Conservation (phyloP, 2,888 invertebrate species). For the Chrysolina haemoptera region DNA sequence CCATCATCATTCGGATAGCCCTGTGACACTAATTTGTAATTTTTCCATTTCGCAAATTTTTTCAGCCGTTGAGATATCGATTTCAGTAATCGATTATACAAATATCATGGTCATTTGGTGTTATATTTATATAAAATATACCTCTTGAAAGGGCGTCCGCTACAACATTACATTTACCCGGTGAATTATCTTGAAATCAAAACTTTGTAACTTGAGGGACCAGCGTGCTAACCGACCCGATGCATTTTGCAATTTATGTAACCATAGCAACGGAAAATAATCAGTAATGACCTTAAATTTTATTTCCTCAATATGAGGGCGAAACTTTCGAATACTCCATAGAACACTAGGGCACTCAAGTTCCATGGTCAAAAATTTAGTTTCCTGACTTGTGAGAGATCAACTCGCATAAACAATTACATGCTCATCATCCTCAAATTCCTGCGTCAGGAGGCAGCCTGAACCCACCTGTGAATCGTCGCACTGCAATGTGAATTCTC, state of each 20-base stretch:
- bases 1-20: slow-evolving; percentile 34
- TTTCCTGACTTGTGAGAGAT: slow-evolving; percentile 42
- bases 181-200: slow-evolving; percentile 34
- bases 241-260: slow-evolving; percentile 43
- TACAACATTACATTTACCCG: slow-evolving; percentile 28
- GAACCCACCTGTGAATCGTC: slow-evolving; percentile 47
- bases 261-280: slow-evolving; percentile 45
- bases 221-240: slow-evolving; percentile 32
- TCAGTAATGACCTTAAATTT: slow-evolving; percentile 50
- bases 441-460: slow-evolving; percentile 33
- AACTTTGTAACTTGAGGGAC: neutral
- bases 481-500: slow-evolving; percentile 51
- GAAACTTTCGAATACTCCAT: slow-evolving; percentile 41
- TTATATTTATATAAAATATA: slow-evolving; percentile 21
- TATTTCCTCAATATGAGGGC: slow-evolving; percentile 13
- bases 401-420: slow-evolving; percentile 47
- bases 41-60: slow-evolving; percentile 42
- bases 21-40: slow-evolving; percentile 19
- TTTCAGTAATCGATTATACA: slow-evolving; percentile 32
- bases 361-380: slow-evolving; percentile 48
- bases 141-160: slow-evolving; percentile 31
- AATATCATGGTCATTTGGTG: slow-evolving; percentile 26
- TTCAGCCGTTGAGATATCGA: slow-evolving; percentile 19
- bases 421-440: slow-evolving; percentile 41
- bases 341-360: slow-evolving; percentile 48